These are phyloP conservation scores for Cepaea hortensis DNA, from an alignment of 2,888 invertebrate genomes.

Conservation along the genomic window DNA sequence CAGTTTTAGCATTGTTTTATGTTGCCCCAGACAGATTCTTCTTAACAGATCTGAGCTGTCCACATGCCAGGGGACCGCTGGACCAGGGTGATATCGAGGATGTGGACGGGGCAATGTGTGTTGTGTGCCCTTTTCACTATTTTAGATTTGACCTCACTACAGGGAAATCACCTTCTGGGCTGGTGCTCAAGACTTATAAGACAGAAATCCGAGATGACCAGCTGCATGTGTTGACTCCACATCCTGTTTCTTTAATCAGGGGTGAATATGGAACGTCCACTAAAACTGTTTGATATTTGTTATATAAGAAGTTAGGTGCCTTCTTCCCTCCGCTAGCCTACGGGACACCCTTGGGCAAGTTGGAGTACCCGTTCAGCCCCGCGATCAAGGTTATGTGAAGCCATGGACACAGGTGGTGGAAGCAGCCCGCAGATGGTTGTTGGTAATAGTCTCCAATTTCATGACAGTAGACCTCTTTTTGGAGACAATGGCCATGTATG, in stretches of 20 bases:
- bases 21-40: slow-evolving; percentile 42
- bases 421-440: no score
- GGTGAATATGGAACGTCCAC: not conserved
- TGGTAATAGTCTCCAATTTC: no score
- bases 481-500: no score
- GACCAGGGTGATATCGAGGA: slow-evolving; percentile 52
- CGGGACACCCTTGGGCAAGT: no score
- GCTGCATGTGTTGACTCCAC: slow-evolving; percentile 26
- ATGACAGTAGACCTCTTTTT: no score
- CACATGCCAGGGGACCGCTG: slow-evolving; percentile 44
- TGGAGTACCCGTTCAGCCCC: no score
- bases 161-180: slow-evolving; percentile 37
- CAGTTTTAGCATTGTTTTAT: slow-evolving; percentile 36
- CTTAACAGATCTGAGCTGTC: slow-evolving; percentile 33
- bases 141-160: slow-evolving; percentile 48
- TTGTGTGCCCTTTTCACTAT: slow-evolving; percentile 50
- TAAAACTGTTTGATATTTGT: no score
- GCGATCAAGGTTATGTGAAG: no score
- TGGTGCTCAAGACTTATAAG: slow-evolving; percentile 24
- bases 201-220: slow-evolving; percentile 32
- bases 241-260: slow-evolving; percentile 32
- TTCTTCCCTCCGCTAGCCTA: no score
- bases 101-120: slow-evolving; percentile 13
- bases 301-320: no score
- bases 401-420: no score